Evolutionary conservation across 1,140 invertebrate genomes (phyloP).

Genomic region (Pygmarrhopalites habei): DNA sequence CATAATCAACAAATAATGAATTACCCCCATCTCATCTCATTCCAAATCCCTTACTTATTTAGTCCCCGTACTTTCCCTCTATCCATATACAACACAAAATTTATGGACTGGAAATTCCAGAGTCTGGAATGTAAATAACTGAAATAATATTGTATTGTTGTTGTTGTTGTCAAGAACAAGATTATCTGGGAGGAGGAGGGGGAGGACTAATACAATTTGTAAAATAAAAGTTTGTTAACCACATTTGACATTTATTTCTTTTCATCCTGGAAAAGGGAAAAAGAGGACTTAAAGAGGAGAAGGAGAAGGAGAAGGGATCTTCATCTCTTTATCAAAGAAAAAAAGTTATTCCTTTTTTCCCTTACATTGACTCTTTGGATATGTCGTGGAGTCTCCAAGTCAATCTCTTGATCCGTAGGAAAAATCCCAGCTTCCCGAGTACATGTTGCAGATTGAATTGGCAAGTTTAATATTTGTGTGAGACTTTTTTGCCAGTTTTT

Average conservation of each 20-base stretch:
- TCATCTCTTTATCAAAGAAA: too few species aligned
- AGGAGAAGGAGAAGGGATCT: too few species aligned
- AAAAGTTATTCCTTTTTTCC: too few species aligned
- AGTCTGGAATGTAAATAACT: too few species aligned
- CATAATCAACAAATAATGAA: not conserved
- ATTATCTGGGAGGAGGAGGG: not conserved
- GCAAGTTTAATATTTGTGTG: not conserved
- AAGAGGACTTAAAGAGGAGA: too few species aligned
- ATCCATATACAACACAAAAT: too few species aligned
- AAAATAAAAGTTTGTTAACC: not conserved
- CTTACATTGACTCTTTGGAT: not conserved
- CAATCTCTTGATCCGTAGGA: conserved; percentile 13
- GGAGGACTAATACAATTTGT: not conserved
- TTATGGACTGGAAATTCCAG: too few species aligned
- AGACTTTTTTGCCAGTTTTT: conserved; percentile 24
- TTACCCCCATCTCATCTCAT: not conserved
- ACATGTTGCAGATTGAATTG: conserved; percentile 4
- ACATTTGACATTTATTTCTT: not conserved
- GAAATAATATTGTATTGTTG: too few species aligned
- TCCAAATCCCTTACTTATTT: too few species aligned
- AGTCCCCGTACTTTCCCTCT: too few species aligned
- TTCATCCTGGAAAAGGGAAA: too few species aligned
- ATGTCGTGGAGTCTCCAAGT: conserved; percentile 8
- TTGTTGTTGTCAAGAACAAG: too few species aligned
- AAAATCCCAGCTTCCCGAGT: conserved; percentile 12